These are phyloP conservation scores for Uloborus plumipes DNA, from an alignment of 2,888 invertebrate genomes.

Conservation along the genomic window DNA sequence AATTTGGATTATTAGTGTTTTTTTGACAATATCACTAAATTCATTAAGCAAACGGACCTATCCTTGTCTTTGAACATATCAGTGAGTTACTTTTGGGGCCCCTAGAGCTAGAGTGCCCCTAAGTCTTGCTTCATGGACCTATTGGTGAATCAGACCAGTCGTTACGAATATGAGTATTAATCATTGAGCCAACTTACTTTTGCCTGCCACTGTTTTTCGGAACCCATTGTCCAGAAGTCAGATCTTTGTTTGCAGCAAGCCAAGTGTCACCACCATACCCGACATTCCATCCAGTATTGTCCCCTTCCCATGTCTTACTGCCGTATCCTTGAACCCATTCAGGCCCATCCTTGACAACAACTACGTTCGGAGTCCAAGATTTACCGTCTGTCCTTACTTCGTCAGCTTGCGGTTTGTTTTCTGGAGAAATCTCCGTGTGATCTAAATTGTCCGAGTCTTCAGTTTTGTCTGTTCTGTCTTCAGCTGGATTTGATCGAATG, in stretches of 20 bases:
- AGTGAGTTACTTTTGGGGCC: no score
- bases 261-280: conserved; percentile 39
- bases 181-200: conserved; percentile 3
- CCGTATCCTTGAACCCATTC: conserved; percentile 41
- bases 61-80: no score
- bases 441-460: not conserved
- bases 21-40: no score
- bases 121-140: no score
- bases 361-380: conserved; percentile 26
- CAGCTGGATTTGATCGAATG: not conserved
- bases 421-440: not conserved
- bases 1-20: no score
- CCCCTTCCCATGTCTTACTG: conserved; percentile 39
- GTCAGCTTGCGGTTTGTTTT: conserved; percentile 17
- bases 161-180: no score
- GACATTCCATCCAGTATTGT: conserved; percentile 40
- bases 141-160: no score
- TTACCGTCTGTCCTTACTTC: conserved; percentile 12
- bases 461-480: conserved; percentile 10
- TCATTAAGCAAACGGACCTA: no score
- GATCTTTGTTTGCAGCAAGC: conserved; percentile 35
- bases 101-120: no score
- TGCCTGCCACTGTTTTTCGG: conserved; percentile 25
- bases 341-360: conserved; percentile 3
- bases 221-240: conserved; percentile 28